Evolutionary conservation across 2,888 invertebrate species (phyloP).

Genomic region (Margaritifera margaritifera): DNA sequence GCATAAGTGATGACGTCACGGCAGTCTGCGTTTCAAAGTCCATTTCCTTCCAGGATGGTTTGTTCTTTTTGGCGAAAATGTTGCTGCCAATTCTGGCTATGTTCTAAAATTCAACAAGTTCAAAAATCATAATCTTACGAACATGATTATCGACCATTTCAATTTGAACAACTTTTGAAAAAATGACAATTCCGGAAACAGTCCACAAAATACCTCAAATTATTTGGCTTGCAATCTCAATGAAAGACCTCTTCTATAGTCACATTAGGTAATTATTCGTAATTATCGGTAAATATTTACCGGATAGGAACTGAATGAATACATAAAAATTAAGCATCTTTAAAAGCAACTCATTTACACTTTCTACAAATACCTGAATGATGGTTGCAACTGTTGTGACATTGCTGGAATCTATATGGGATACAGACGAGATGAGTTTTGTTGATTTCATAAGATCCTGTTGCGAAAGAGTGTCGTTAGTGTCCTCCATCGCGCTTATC

Average conservation of each 20-base stretch:
- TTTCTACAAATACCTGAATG: constrained; percentile 16
- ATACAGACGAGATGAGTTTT: constrained; percentile 26
- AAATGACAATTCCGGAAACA: too few relatives aligned
- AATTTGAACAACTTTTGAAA: too few relatives aligned
- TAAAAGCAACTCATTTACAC: too few relatives aligned
- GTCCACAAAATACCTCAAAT: too few relatives aligned
- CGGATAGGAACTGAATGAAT: too few relatives aligned
- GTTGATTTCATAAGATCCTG: constrained; percentile 34
- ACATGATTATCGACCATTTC: too few relatives aligned
- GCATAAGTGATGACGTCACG: constrained; percentile 49
- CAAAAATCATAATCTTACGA: neutral
- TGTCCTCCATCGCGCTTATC: constrained; percentile 8
- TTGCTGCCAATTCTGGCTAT: constrained; percentile 52
- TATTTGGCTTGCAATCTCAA: too few relatives aligned
- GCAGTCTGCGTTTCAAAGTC: constrained; percentile 19
- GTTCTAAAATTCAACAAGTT: constrained; percentile 30
- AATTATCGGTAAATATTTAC: too few relatives aligned
- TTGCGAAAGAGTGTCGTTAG: constrained; percentile 24
- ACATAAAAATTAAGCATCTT: too few relatives aligned
- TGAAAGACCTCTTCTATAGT: too few relatives aligned
- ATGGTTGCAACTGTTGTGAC: constrained; percentile 23
- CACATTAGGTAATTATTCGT: too few relatives aligned
- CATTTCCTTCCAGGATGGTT: constrained; percentile 46
- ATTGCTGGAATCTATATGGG: constrained; percentile 27
- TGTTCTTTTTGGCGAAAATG: constrained; percentile 44